These are phyloP conservation scores for Hoplodrina blanda DNA, from an alignment of 2,888 invertebrate species.

Conservation along the genomic window DNA sequence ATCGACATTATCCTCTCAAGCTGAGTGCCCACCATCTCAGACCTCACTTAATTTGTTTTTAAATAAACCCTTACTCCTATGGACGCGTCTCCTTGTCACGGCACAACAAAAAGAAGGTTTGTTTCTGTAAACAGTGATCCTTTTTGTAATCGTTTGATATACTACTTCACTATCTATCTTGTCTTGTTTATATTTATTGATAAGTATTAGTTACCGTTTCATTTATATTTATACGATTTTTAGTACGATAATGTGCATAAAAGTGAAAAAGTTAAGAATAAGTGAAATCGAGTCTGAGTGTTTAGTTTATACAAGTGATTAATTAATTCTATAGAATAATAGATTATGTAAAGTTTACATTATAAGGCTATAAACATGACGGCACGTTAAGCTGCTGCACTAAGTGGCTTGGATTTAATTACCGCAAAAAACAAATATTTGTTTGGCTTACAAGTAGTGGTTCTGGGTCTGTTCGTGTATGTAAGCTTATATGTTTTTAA, in stretches of 20 bases:
- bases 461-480: too few relatives aligned
- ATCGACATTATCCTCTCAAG: constrained; percentile 72
- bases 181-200: constrained; percentile 12
- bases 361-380: too few relatives aligned
- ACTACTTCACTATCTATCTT: constrained; percentile 24
- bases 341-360: too few relatives aligned
- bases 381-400: too few relatives aligned
- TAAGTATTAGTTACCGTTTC: background rate
- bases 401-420: too few relatives aligned
- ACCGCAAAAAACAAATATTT: too few relatives aligned
- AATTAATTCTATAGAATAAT: constrained; percentile 1
- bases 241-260: background rate
- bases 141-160: constrained; percentile 37
- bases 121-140: constrained; percentile 47
- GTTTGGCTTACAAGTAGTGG: too few relatives aligned
- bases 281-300: too few relatives aligned
- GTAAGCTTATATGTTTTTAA: too few relatives aligned
- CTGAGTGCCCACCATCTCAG: constrained; percentile 80
- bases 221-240: too few relatives aligned
- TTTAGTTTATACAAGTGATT: constrained; percentile 3
- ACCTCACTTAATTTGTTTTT: constrained; percentile 86
- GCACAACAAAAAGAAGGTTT: constrained; percentile 44
- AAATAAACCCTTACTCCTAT: constrained; percentile 79
- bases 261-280: too few relatives aligned
- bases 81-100: constrained; percentile 42